A percentile compares a stretch with the other conserved stretches of the same genome.
Conservation (phyloP, 2,888 invertebrate genomes). For the Caenorhabditis auriculariae region DNA sequence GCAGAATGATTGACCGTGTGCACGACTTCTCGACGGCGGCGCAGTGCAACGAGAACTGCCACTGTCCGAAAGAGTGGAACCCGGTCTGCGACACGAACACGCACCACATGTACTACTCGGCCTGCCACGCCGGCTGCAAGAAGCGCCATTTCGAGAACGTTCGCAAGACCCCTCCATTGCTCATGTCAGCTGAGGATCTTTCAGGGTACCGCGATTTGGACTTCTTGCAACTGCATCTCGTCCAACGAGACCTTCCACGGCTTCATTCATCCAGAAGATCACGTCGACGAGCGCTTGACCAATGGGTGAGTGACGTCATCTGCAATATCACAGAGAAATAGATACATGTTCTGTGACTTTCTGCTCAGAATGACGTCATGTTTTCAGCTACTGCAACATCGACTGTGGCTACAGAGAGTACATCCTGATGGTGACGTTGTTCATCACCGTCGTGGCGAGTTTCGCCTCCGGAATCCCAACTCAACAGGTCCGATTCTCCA, state of each 20-base stretch:
- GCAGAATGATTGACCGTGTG: slow-evolving; percentile 11
- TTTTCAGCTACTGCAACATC: slow-evolving; percentile 27
- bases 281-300: slow-evolving; percentile 9
- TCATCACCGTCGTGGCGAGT: slow-evolving; percentile 59
- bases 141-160: neutral
- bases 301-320: no score
- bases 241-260: slow-evolving; percentile 28
- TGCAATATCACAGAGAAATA: no score
- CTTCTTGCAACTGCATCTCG: slow-evolving; percentile 30
- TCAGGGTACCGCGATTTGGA: slow-evolving; percentile 28
- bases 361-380: slow-evolving; percentile 9
- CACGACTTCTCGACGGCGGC: slow-evolving; percentile 19
- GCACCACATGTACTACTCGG: slow-evolving; percentile 56
- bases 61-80: slow-evolving; percentile 54
- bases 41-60: slow-evolving; percentile 50
- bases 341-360: neutral
- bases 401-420: slow-evolving; percentile 55
- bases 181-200: slow-evolving; percentile 1
- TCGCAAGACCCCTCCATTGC: neutral
- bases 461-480: slow-evolving; percentile 61
- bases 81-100: slow-evolving; percentile 52
- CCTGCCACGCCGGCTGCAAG: slow-evolving; percentile 60
- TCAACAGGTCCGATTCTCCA: slow-evolving; percentile 45
- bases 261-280: slow-evolving; percentile 7
- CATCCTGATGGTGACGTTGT: slow-evolving; percentile 54